Evolutionary conservation across 2,797 vertebrate genomes (phyloP).

Genomic region (Ctenopoma multispine): DNA sequence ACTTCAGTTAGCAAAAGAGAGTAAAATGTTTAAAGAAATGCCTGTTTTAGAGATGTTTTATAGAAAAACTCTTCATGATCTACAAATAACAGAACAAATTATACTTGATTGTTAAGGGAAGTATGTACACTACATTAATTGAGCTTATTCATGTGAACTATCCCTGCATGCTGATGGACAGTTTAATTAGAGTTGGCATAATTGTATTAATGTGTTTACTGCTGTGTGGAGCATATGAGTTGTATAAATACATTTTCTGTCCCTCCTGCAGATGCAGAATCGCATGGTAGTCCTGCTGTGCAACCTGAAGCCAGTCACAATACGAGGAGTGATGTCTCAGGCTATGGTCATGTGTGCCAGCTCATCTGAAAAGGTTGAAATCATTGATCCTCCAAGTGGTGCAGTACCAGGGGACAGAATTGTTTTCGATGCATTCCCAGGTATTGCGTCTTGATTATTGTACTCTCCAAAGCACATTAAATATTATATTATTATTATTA

Average conservation of each 20-base stretch:
- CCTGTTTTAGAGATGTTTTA: neutral
- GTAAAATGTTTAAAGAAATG: neutral
- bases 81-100: too few relatives aligned
- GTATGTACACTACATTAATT: too few relatives aligned
- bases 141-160: too few relatives aligned
- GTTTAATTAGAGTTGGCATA: too few relatives aligned
- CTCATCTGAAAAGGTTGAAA: constrained; percentile 92
- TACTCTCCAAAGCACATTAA: neutral
- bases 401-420: constrained; percentile 90
- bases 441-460: constrained; percentile 70
- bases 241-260: constrained; percentile 10
- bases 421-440: constrained; percentile 89
- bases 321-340: constrained; percentile 90
- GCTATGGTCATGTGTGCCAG: constrained; percentile 94
- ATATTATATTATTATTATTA: neutral
- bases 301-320: constrained; percentile 92
- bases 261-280: constrained; percentile 89
- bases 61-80: neutral
- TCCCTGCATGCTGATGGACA: too few relatives aligned
- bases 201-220: too few relatives aligned
- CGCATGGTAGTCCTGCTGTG: constrained; percentile 92
- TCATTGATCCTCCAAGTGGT: constrained; percentile 88
- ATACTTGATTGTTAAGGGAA: too few relatives aligned
- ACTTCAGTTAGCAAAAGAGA: too few relatives aligned
- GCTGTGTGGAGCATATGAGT: too few relatives aligned